These are phyloP conservation scores for Pangasianodon hypophthalmus DNA, from an alignment of 2,113 vertebrate genomes.

Conservation along the genomic window DNA sequence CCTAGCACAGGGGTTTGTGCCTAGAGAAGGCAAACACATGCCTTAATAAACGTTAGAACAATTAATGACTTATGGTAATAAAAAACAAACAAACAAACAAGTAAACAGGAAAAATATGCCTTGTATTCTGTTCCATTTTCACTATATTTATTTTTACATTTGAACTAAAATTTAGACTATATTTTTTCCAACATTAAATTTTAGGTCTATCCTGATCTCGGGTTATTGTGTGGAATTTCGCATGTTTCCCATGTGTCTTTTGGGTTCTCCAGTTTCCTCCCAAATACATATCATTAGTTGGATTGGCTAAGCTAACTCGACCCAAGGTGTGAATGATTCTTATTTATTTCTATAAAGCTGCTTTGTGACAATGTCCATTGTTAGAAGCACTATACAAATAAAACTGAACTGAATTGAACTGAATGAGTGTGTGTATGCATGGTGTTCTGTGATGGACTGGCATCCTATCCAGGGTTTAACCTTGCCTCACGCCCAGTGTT, in stretches of 20 bases:
- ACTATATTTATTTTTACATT: background rate
- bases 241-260: background rate
- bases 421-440: background rate
- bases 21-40: constrained; percentile 60
- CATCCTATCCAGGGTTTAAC: background rate
- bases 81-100: background rate
- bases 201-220: background rate
- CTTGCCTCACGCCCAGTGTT: background rate
- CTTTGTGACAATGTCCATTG: too few relatives aligned
- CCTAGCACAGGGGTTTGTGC: constrained; percentile 89
- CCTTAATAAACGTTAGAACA: background rate
- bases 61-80: background rate
- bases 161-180: background rate
- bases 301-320: background rate
- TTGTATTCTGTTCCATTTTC: background rate
- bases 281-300: background rate
- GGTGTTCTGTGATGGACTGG: background rate
- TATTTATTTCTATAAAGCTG: too few relatives aligned
- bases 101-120: background rate
- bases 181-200: background rate
- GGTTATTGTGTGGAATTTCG: background rate
- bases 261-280: background rate
- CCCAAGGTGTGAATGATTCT: background rate
- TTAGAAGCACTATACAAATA: too few relatives aligned
- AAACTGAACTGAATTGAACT: too few relatives aligned